A percentile compares a stretch with the other conserved stretches of the same genome.
phyloP scores from a whole-genome alignment of 2,888 invertebrate species.

The Drosophila basisetae region DNA sequence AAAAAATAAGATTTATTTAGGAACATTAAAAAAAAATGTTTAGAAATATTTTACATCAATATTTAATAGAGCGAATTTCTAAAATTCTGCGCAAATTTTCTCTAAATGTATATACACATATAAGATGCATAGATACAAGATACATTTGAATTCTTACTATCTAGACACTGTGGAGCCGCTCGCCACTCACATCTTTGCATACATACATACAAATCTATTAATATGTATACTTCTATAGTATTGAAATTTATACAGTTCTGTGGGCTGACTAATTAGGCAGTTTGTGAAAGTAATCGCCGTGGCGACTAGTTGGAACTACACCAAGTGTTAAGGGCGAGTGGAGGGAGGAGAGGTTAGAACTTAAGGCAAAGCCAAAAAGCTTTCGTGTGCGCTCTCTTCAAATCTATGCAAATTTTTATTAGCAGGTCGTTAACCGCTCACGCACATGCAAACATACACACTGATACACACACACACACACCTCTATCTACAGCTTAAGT shows the following conservation, averaged over 20 bases:
- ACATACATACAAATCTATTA: not conserved
- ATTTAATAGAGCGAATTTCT: not conserved
- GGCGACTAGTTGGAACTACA: conserved; percentile 21
- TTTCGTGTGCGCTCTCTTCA: conserved; percentile 47
- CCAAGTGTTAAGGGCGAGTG: not conserved
- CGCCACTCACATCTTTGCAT: conserved; percentile 3
- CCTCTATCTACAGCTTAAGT: conserved; percentile 51
- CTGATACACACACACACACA: conserved; percentile 20
- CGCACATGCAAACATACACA: conserved; percentile 31
- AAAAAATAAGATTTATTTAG: too few relatives aligned
- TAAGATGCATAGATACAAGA: conserved; percentile 14
- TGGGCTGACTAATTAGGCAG: conserved; percentile 74
- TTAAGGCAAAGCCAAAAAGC: conserved; percentile 14
- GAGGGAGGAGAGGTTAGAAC: not conserved
- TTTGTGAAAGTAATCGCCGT: conserved; percentile 78
- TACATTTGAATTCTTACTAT: conserved; percentile 36
- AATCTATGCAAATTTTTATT: conserved; percentile 78
- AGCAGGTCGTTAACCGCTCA: conserved; percentile 77
- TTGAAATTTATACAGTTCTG: conserved; percentile 72
- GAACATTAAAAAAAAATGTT: too few relatives aligned
- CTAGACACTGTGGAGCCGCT: conserved; percentile 71
- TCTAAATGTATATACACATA: not conserved
- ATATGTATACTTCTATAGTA: conserved; percentile 18
- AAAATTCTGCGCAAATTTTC: not conserved
- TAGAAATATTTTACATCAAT: too few relatives aligned